Evolutionary conservation across 2,888 invertebrate species (phyloP).

Genomic region (Andrena minutula): DNA sequence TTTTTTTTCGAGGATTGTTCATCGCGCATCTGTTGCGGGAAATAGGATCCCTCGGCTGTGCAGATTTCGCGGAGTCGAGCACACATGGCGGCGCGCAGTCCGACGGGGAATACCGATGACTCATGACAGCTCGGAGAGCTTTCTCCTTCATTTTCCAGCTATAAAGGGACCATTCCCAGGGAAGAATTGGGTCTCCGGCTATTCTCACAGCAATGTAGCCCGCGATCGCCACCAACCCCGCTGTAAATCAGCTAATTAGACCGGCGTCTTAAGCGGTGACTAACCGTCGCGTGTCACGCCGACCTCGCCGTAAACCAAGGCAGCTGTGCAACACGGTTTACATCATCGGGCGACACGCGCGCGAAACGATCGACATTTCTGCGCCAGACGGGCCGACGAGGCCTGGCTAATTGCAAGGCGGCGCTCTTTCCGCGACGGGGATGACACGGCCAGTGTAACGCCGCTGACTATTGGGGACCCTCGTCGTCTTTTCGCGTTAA

Average conservation of each 20-base stretch:
- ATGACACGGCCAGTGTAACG: constrained; percentile 33
- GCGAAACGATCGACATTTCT: constrained; percentile 52
- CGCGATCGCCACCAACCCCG: constrained; percentile 29
- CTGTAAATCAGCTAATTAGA: constrained; percentile 66
- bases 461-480: constrained; percentile 10
- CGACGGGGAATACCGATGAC: constrained; percentile 13
- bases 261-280: constrained; percentile 72
- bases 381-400: constrained; percentile 36
- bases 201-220: constrained; percentile 67
- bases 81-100: neutral
- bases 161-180: constrained; percentile 27
- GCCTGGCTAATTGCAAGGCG: constrained; percentile 25
- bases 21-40: neutral
- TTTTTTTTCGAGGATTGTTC: neutral
- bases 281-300: constrained; percentile 57
- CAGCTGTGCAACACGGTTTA: constrained; percentile 58
- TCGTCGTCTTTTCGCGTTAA: constrained; percentile 29
- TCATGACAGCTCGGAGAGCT: constrained; percentile 1
- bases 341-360: constrained; percentile 61
- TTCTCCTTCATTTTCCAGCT: constrained; percentile 10
- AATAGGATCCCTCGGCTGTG: constrained; percentile 20
- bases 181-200: constrained; percentile 40
- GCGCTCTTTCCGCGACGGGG: constrained; percentile 11
- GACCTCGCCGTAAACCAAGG: constrained; percentile 42
- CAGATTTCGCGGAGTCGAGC: constrained; percentile 29